Base-by-base conservation (phyloP, 2,113 vertebrate species). In the Vombatus ursinus region DNA sequence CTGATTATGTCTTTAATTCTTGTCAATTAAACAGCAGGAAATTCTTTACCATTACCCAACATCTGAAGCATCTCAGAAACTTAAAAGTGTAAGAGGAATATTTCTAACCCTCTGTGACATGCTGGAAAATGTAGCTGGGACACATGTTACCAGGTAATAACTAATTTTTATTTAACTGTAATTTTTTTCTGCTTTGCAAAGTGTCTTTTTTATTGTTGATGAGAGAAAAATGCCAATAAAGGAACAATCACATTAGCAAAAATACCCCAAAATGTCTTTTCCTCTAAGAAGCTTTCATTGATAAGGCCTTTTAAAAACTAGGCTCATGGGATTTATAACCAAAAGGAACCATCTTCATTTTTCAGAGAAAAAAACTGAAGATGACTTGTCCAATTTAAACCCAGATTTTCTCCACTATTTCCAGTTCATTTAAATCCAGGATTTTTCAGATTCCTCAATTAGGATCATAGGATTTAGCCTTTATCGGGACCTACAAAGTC, bases 61-160 rank as follows among this genome's bases (percentile, higher is more conserved):
- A 94, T 99, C 99, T 61, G 99, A 99, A 95, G 99, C 99, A 8
- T 99, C 99, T 91, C 97, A 98, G 93, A 99, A 99, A 98, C 99
- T 99, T 96, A 99, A 99, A 98, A 99, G 99, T 89, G 99, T 99
- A 93, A 98, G 99, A 90, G 99, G 99, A 89, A 99, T 99, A 98
- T 99, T 99, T 98, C 99, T 99, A 92, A 99, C 99, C 0, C 99
- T 99, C 8, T 99, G 99, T 97, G 99, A 99, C 98, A 99, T 99
- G 99, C 98, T 99, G 99, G 99, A 99, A 98, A 99, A 98, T 90
- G 98, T 99, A 97, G 99, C 99, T 4, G 99, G 99, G 92, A 99
- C 99, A 57, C 99, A 98, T 96, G 99, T 99, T 93, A 98, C 99
- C 98, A 99, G 99, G 99, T 99, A 98, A 98, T 95, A 92, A 61